Evolutionary conservation across 2,888 invertebrate genomes (phyloP).

Genomic region (Mechanitis mazaeus): DNA sequence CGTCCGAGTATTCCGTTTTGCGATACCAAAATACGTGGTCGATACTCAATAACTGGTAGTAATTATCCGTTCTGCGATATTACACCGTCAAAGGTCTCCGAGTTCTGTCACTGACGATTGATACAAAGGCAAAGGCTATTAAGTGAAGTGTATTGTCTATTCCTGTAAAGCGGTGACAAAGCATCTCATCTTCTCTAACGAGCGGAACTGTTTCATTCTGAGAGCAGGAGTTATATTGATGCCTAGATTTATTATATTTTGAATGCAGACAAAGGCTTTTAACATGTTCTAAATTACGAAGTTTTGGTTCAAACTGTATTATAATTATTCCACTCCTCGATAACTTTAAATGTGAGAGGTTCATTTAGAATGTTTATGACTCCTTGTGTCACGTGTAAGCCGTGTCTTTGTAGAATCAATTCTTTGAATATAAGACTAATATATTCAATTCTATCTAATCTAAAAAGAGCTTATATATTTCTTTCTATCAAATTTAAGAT

Average conservation of each 20-base stretch:
- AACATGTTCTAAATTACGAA: too few species aligned
- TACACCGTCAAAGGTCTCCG: constrained; percentile 34
- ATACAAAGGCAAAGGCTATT: constrained; percentile 23
- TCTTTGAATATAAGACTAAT: too few species aligned
- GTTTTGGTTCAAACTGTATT: too few species aligned
- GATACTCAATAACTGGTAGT: constrained; percentile 34
- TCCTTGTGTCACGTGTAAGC: background rate
- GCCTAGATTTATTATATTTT: background rate
- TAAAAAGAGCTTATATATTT: too few species aligned
- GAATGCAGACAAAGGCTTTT: background rate
- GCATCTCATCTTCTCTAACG: constrained; percentile 16
- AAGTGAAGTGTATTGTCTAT: constrained; percentile 19
- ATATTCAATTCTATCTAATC: too few species aligned
- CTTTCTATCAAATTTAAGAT: too few species aligned
- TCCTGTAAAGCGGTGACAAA: constrained; percentile 16
- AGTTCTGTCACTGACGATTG: constrained; percentile 34
- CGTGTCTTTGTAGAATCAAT: too few species aligned
- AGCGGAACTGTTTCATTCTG: constrained; percentile 10
- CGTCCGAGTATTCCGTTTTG: constrained; percentile 47
- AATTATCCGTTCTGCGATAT: constrained; percentile 36
- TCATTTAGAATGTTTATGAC: background rate
- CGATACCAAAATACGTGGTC: constrained; percentile 49
- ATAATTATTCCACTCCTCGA: too few species aligned
- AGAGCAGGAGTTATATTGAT: background rate
- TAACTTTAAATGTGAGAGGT: too few species aligned